Base-by-base conservation (phyloP, 2,113 vertebrate species). In the Gopherus flavomarginatus region DNA sequence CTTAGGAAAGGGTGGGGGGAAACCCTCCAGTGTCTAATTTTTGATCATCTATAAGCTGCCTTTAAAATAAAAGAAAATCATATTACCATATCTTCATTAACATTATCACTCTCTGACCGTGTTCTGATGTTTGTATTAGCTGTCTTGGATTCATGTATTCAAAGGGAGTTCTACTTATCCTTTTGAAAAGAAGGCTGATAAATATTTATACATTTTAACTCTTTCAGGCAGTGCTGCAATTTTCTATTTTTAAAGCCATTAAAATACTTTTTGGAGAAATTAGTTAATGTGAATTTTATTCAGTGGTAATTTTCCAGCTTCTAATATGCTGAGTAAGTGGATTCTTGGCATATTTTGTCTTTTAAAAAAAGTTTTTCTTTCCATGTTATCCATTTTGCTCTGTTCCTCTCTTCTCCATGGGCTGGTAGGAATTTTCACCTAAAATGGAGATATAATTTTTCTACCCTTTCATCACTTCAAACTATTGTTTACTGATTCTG, bases 151-250 rank as follows among this genome's bases (percentile, higher is more conserved):
- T 98, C 42, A 87, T 96, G 77, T 96, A 97, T 97, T 97, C 97
- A 96, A 98, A 97, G 95, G 89, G 90, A 97, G 90, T 96, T 97
- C 84, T 95, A 97, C 93, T 89, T 98, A 96, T 97, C 97, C 96
- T 95, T 98, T 97, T 98, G 96, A 95, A 97, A 97, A 97, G 92
- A 96, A 95, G 85, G 78, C 91, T 94, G 92, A 98, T 98, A 96
- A 97, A 98, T 98, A 98, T 98, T 99, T 97, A 98, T 98, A 90
- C 44, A 69, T 22, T 38, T 95, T 88, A 96, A 97, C 95, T 96
- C 97, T 96, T 97, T 97, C 85, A 81, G 88, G 89, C 94, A 96
- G 89, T 81, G 90, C 52, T 65, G 85, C 88, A 84, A 83, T 96
- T 95, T 93, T 97, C 52, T 92, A 83, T 96, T 94, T 59, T 35